These are phyloP conservation scores for Festucalex cinctus DNA, from an alignment of 2,113 vertebrate genomes.

Conservation along the genomic window DNA sequence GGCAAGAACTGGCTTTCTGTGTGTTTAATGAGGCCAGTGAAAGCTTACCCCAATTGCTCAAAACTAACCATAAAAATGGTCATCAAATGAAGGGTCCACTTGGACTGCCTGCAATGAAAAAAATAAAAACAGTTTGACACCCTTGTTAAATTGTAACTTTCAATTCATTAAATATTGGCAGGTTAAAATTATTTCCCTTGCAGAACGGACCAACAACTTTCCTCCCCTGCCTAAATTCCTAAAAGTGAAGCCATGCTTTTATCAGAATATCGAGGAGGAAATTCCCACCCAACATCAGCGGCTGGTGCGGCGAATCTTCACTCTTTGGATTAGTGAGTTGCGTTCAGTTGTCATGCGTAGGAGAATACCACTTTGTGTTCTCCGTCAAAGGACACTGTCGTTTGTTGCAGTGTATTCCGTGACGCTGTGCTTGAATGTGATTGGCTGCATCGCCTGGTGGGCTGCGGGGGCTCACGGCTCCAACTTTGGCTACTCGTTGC, in stretches of 20 bases:
- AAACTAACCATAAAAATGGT: not conserved
- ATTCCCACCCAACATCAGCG: slow-evolving; percentile 81
- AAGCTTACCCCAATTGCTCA: not conserved
- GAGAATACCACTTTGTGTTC: not conserved
- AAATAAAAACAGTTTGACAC: not conserved
- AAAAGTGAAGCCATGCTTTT: slow-evolving; percentile 90
- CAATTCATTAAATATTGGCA: not conserved
- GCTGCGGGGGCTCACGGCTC: slow-evolving; percentile 73
- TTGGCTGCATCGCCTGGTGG: slow-evolving; percentile 93
- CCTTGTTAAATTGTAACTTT: not conserved
- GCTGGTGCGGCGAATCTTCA: slow-evolving; percentile 86
- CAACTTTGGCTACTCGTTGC: slow-evolving; percentile 86
- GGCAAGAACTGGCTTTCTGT: not conserved
- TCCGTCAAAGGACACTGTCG: not conserved
- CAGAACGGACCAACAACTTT: slow-evolving; percentile 88
- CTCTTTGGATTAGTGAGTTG: slow-evolving; percentile 88
- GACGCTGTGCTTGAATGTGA: slow-evolving; percentile 80
- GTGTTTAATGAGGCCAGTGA: not conserved
- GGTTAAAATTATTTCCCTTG: slow-evolving; percentile 18
- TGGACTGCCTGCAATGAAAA: too few species aligned
- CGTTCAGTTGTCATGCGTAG: not conserved
- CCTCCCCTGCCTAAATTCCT: slow-evolving; percentile 85
- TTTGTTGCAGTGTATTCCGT: slow-evolving; percentile 81
- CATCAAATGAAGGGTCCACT: not conserved
- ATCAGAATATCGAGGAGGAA: slow-evolving; percentile 90